Conservation (phyloP, 1,140 invertebrate genomes). For the Meloidogyne chitwoodi region DNA sequence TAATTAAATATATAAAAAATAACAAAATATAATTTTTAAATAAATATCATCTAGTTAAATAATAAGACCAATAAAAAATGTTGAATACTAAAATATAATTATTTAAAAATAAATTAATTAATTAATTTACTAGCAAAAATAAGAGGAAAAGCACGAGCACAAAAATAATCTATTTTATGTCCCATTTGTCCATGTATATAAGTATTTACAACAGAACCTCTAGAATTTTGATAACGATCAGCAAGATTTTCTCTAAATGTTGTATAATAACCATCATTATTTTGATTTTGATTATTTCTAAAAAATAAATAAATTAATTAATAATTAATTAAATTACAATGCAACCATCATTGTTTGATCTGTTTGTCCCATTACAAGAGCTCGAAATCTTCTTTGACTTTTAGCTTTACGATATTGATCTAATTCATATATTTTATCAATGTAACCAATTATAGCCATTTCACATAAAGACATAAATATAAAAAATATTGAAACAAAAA, state of each 20-base stretch:
- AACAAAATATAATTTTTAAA: no score
- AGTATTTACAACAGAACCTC: conserved; percentile 8
- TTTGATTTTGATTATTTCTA: conserved; percentile 1
- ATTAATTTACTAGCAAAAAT: conserved; percentile 40
- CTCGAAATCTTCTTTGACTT: conserved; percentile 31
- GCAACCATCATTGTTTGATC: conserved; percentile 39
- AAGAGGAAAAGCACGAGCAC: conserved; percentile 39
- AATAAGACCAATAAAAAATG: conserved; percentile 42
- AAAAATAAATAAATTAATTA: background rate
- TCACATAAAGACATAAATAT: conserved; percentile 47
- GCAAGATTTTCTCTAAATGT: conserved; percentile 14
- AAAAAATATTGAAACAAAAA: conserved; percentile 47
- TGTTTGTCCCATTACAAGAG: conserved; percentile 41
- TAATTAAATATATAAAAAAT: no score
- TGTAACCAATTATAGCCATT: conserved; percentile 43
- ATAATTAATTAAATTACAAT: conserved; percentile 33
- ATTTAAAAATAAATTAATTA: background rate
- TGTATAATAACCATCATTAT: conserved; percentile 8
- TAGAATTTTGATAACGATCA: conserved; percentile 1
- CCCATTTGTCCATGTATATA: conserved; percentile 40
- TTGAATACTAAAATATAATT: conserved; percentile 37
- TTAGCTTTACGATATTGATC: conserved; percentile 29
- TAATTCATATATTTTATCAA: conserved; percentile 45
- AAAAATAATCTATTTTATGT: conserved; percentile 43
- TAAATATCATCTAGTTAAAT: conserved; percentile 29